Evolutionary conservation across 2,113 vertebrate genomes (phyloP).

Genomic region (Apus apus): DNA sequence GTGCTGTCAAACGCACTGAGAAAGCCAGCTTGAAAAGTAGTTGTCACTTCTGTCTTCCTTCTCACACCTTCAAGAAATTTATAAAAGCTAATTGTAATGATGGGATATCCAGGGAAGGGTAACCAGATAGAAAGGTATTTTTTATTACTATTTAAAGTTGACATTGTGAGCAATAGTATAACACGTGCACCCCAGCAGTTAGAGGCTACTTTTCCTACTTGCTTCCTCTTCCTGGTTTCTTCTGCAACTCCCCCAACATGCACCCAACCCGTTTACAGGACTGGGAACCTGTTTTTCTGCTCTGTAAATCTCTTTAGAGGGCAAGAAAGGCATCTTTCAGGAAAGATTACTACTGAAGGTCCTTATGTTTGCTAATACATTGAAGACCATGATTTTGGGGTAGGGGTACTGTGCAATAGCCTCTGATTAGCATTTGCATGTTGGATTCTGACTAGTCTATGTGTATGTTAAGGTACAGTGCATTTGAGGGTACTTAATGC

Average conservation of each 20-base stretch:
- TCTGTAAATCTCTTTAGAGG: background rate
- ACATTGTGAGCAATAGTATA: background rate
- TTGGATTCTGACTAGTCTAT: accelerated
- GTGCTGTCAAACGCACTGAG: background rate
- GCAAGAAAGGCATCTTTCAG: background rate
- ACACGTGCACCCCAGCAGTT: background rate
- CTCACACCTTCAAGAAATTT: background rate
- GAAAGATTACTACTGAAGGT: background rate
- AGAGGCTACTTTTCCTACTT: background rate
- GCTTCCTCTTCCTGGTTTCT: background rate
- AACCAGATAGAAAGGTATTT: background rate
- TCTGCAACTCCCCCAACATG: background rate
- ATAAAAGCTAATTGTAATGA: background rate
- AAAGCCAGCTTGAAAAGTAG: background rate
- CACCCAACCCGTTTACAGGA: background rate
- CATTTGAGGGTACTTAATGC: background rate
- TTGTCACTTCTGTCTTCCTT: background rate
- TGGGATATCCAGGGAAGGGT: background rate
- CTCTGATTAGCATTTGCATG: background rate
- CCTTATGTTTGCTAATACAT: background rate
- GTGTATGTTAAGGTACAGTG: accelerated
- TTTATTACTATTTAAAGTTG: background rate
- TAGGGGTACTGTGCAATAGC: too few species aligned
- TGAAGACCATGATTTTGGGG: background rate
- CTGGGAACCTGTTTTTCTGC: background rate